phyloP scores from a whole-genome alignment of 2,888 invertebrate species.

The Tetramorium bicarinatum region DNA sequence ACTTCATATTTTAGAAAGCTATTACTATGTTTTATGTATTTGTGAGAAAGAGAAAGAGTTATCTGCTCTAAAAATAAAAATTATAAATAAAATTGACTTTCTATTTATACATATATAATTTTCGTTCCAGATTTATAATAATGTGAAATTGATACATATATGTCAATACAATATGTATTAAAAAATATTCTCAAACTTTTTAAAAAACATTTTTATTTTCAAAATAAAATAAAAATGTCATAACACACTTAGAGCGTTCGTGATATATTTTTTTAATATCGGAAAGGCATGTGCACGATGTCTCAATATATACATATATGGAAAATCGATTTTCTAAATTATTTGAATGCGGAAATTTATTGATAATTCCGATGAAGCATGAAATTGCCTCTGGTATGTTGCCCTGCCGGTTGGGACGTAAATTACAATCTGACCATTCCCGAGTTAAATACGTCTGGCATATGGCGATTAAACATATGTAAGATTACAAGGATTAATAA shows the following conservation, averaged over 20 bases:
- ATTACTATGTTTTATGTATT: not conserved
- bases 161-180: no score
- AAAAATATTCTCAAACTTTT: not conserved
- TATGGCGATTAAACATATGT: constrained; percentile 12
- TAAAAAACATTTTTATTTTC: not conserved
- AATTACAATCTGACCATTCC: constrained; percentile 13
- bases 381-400: constrained; percentile 24
- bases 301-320: constrained; percentile 19
- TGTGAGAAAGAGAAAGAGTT: not conserved
- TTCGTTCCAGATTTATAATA: not conserved
- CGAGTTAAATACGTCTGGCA: not conserved
- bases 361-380: constrained; percentile 30
- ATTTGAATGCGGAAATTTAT: constrained; percentile 37
- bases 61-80: not conserved
- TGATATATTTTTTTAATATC: constrained; percentile 10
- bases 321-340: constrained; percentile 42
- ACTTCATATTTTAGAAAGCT: not conserved
- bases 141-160: not conserved
- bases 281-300: not conserved
- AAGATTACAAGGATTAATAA: constrained; percentile 1
- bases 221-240: not conserved
- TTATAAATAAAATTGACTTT: not conserved
- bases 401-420: not conserved
- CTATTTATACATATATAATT: not conserved
- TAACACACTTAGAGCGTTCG: not conserved